Conservation (phyloP, 1,140 invertebrate genomes). For the Apocrypta bakeri region DNA sequence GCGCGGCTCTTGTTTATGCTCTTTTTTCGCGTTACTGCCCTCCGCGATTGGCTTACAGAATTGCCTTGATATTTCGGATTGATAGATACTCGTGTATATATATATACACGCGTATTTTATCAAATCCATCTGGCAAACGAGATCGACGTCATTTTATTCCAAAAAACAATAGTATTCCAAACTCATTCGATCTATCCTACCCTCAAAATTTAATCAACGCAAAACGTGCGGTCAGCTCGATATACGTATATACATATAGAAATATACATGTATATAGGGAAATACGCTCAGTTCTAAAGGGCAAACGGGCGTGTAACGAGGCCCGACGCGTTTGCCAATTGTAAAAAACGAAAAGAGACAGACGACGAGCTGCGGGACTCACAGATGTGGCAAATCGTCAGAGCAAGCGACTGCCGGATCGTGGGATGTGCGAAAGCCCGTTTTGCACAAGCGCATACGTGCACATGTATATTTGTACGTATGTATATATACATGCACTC, state of each 20-base stretch:
- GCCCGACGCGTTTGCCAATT: too few species aligned
- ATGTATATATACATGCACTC: conserved; percentile 31
- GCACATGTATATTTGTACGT: too few species aligned
- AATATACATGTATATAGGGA: too few species aligned
- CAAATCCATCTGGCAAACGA: too few species aligned
- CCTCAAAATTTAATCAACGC: conserved; percentile 8
- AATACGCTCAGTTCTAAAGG: too few species aligned
- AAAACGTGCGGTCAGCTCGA: neutral
- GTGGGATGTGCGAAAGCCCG: conserved; percentile 49
- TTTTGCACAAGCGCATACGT: conserved; percentile 21
- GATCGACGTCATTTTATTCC: neutral
- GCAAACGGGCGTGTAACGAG: too few species aligned
- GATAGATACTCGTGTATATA: too few species aligned
- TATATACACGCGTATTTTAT: too few species aligned
- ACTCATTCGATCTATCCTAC: neutral
- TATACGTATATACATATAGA: too few species aligned
- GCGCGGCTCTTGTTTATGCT: neutral
- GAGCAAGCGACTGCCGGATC: neutral
- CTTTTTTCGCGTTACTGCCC: neutral
- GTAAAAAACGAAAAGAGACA: conserved; percentile 1
- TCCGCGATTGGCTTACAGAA: too few species aligned
- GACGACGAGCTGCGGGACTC: neutral
- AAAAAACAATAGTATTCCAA: neutral
- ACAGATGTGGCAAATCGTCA: conserved; percentile 45
- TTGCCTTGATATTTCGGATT: too few species aligned